phyloP scores from a whole-genome alignment of 92 coral and sea anemone genomes.

The Paramuricea clavata region DNA sequence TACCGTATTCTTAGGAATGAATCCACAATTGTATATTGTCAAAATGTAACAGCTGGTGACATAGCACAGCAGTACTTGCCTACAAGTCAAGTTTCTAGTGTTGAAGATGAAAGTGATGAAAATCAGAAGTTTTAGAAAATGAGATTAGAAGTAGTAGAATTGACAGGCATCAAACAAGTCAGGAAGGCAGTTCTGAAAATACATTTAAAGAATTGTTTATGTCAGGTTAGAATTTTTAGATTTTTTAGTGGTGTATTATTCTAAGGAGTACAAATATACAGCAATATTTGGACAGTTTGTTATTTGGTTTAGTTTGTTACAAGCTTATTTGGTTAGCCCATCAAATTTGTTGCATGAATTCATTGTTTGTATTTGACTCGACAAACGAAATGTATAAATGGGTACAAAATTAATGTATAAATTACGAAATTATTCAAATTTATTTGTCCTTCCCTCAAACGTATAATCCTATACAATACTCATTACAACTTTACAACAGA shows the following conservation, averaged over 20 bases:
- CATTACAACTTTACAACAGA: constrained; percentile 13
- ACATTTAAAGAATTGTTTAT: constrained; percentile 41
- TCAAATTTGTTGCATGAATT: no score
- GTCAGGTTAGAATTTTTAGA: constrained; percentile 30
- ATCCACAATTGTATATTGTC: constrained; percentile 28
- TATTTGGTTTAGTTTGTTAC: no score
- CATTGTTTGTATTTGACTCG: no score
- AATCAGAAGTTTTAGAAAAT: constrained; percentile 20
- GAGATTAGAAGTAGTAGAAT: constrained; percentile 14
- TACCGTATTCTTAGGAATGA: constrained; percentile 49
- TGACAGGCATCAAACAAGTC: constrained; percentile 22
- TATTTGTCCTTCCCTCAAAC: no score
- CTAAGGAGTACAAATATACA: no score
- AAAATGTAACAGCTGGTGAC: constrained; percentile 33
- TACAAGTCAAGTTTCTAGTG: constrained; percentile 21
- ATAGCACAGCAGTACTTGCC: constrained; percentile 33
- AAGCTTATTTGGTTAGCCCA: no score
- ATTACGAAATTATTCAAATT: no score
- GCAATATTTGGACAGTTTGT: no score
- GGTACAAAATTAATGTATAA: no score
- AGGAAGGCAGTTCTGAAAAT: constrained; percentile 12
- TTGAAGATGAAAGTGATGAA: constrained; percentile 39
- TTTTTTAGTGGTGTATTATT: no score
- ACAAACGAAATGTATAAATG: no score
- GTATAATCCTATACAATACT: no score